Evolutionary conservation across 2,113 vertebrate genomes (phyloP).

Genomic region (Micronisus gabar): DNA sequence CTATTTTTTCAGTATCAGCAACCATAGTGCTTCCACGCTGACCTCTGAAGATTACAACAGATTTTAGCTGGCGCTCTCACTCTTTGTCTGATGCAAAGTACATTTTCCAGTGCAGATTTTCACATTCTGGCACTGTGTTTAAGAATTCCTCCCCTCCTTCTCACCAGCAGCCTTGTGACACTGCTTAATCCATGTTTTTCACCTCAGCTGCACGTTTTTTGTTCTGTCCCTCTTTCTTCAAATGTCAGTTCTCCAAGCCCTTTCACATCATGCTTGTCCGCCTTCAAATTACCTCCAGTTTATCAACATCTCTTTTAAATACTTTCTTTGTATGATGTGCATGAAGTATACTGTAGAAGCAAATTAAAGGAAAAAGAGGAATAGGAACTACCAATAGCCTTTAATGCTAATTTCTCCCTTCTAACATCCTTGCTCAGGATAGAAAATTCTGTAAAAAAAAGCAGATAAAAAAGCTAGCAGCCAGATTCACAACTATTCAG

Average conservation of each 20-base stretch:
- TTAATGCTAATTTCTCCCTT: neutral
- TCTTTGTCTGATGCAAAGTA: neutral
- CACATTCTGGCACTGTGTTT: neutral
- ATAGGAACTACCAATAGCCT: neutral
- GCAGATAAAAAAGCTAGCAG: neutral
- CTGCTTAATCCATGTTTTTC: neutral
- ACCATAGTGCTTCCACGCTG: neutral
- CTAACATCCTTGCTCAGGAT: neutral
- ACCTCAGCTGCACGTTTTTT: fast-evolving
- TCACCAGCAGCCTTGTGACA: neutral
- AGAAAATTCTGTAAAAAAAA: neutral
- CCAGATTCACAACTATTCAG: neutral
- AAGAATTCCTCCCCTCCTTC: neutral
- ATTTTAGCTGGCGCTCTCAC: neutral
- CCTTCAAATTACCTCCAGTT: neutral
- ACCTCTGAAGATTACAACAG: neutral
- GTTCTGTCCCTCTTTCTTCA: neutral
- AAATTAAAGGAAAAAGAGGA: neutral
- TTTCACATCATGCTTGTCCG: neutral
- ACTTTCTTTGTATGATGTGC: neutral
- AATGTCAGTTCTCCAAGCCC: neutral
- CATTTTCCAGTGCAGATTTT: neutral
- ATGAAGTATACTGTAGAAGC: neutral
- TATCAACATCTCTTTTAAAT: neutral
- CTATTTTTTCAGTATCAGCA: neutral